Evolutionary conservation across 2,797 vertebrate genomes (phyloP).

Genomic region (Sebastes wilsoni): DNA sequence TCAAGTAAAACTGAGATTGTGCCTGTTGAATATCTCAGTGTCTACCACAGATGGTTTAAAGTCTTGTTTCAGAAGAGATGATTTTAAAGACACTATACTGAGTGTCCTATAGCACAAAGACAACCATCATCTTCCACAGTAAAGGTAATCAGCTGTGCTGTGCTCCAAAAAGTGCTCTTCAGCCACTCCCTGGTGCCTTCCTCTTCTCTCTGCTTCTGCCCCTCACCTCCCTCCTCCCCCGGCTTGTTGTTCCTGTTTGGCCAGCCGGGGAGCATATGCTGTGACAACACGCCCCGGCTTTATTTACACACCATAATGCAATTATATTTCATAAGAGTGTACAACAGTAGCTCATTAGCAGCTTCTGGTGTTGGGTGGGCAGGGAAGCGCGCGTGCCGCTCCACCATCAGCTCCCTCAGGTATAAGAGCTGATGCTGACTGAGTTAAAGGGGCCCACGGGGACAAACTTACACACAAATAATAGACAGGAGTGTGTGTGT

Average conservation of each 20-base stretch:
- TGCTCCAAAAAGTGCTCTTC: constrained; percentile 51
- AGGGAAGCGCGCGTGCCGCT: constrained; percentile 78
- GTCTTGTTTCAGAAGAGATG: background rate
- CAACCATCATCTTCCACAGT: constrained; percentile 36
- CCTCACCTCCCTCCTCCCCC: constrained; percentile 56
- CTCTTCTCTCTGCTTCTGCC: constrained; percentile 48
- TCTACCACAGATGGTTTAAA: background rate
- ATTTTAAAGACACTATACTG: background rate
- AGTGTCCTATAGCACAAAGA: constrained; percentile 17
- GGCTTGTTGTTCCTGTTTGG: constrained; percentile 90
- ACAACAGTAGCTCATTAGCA: constrained; percentile 98
- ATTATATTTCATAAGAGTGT: constrained; percentile 98
- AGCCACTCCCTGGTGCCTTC: constrained; percentile 59
- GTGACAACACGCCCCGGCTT: constrained; percentile 94
- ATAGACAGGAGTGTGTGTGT: constrained; percentile 22
- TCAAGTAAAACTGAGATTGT: background rate
- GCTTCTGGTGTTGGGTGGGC: constrained; percentile 86
- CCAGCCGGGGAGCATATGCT: constrained; percentile 92
- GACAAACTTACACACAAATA: constrained; percentile 50
- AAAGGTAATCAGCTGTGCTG: constrained; percentile 66
- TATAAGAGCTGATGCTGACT: constrained; percentile 79
- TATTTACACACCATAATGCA: constrained; percentile 96
- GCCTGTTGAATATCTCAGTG: background rate
- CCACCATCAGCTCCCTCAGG: constrained; percentile 79
- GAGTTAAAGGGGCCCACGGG: constrained; percentile 73